Conservation (phyloP, 2,888 invertebrate genomes). For the Nesidiocoris tenuis region DNA sequence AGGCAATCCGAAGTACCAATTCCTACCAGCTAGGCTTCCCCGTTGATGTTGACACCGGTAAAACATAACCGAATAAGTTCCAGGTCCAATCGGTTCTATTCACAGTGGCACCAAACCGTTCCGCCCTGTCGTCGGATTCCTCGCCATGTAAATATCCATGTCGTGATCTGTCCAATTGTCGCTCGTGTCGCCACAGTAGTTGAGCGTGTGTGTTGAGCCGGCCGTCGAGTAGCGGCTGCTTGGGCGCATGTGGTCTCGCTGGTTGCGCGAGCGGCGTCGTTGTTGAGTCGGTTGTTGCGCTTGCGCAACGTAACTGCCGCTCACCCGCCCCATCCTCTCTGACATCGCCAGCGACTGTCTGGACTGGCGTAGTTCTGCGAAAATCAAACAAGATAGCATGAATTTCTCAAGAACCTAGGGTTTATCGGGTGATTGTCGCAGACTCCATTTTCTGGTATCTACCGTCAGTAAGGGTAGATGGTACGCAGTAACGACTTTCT, state of each 20-base stretch:
- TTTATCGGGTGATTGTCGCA: too few species aligned
- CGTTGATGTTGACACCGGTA: too few species aligned
- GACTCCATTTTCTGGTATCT: too few species aligned
- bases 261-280: conserved; percentile 70
- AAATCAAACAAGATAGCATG: too few species aligned
- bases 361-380: conserved; percentile 76
- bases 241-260: conserved; percentile 60
- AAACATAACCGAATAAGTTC: background rate
- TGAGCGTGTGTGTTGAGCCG: conserved; percentile 78
- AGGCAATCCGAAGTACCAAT: background rate
- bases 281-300: conserved; percentile 63
- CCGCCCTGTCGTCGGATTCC: conserved; percentile 77
- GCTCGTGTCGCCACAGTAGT: conserved; percentile 78
- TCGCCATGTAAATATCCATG: conserved; percentile 92
- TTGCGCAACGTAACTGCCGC: conserved; percentile 63
- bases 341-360: conserved; percentile 81
- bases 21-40: background rate
- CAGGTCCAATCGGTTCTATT: background rate
- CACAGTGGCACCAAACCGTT: conserved; percentile 50
- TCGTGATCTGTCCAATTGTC: conserved; percentile 94
- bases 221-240: conserved; percentile 76
- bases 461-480: too few species aligned
- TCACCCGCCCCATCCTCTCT: conserved; percentile 73
- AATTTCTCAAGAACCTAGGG: too few species aligned
- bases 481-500: too few species aligned